A percentile compares a stretch with the other conserved stretches of the same genome.
phyloP scores from a whole-genome alignment of 2,888 invertebrate genomes.

The Cenopis cana region DNA sequence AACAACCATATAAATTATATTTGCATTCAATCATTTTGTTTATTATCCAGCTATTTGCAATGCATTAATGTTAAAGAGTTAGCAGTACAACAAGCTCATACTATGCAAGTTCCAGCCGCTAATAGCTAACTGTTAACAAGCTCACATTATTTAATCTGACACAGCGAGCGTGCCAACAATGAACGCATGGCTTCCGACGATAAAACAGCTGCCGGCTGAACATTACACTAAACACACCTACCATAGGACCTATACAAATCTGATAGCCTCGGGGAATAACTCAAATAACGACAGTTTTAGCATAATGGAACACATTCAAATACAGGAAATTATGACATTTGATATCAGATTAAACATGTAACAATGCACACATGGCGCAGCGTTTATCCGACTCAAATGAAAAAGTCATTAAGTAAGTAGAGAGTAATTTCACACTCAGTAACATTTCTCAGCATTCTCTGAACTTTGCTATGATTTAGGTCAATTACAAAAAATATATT shows the following conservation, averaged over 20 bases:
- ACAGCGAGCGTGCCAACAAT: slow-evolving; percentile 61
- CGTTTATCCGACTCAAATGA: not conserved
- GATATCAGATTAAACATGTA: slow-evolving; percentile 18
- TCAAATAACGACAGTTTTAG: slow-evolving; percentile 28
- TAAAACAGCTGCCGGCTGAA: slow-evolving; percentile 62
- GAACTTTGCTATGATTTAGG: slow-evolving; percentile 7
- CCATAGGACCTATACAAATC: slow-evolving; percentile 45
- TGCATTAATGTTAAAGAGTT: slow-evolving; percentile 24
- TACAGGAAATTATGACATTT: slow-evolving; percentile 33
- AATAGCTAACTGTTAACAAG: slow-evolving; percentile 56
- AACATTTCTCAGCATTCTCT: not conserved
- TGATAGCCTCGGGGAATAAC: slow-evolving; percentile 42
- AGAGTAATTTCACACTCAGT: not conserved
- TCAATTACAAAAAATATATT: slow-evolving; percentile 29
- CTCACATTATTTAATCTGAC: slow-evolving; percentile 61
- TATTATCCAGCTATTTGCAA: slow-evolving; percentile 26
- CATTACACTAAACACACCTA: slow-evolving; percentile 50
- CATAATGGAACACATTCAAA: slow-evolving; percentile 33
- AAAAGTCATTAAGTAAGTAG: not conserved
- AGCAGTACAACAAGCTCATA: slow-evolving; percentile 19
- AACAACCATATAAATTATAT: slow-evolving; percentile 3
- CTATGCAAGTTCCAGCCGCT: slow-evolving; percentile 45
- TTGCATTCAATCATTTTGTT: slow-evolving; percentile 29
- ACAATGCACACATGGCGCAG: not conserved
- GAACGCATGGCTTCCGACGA: slow-evolving; percentile 61